phyloP scores from a whole-genome alignment of 1,140 invertebrate species.

The Drosophila suzukii region DNA sequence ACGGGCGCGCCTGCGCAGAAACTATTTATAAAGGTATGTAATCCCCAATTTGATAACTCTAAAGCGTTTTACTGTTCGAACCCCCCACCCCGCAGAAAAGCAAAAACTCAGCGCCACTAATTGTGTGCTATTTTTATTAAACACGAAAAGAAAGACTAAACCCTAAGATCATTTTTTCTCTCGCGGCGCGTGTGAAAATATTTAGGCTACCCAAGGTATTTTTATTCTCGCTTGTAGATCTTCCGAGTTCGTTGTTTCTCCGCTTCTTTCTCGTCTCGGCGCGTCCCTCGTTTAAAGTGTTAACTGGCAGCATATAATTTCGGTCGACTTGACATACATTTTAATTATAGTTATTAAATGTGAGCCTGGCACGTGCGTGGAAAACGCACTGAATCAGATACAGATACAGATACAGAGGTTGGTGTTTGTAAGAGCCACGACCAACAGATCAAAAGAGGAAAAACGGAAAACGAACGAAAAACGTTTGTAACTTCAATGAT shows the following conservation, averaged over 20 bases:
- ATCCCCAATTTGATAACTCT: constrained; percentile 38
- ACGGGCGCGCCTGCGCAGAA: constrained; percentile 72
- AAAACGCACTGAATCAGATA: constrained; percentile 26
- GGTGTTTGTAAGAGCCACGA: constrained; percentile 20
- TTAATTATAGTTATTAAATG: constrained; percentile 77
- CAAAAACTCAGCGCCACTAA: constrained; percentile 62
- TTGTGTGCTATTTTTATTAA: constrained; percentile 75
- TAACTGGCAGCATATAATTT: constrained; percentile 67
- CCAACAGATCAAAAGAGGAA: constrained; percentile 16
- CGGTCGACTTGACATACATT: constrained; percentile 67
- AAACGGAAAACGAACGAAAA: constrained; percentile 61
- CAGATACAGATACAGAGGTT: constrained; percentile 16
- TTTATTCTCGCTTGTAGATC: constrained; percentile 36
- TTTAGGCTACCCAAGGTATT: constrained; percentile 69
- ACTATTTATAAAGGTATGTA: constrained; percentile 68
- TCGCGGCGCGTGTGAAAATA: constrained; percentile 73
- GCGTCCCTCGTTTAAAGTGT: constrained; percentile 55
- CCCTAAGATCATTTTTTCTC: constrained; percentile 56
- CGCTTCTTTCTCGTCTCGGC: constrained; percentile 21
- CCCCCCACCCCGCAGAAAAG: not conserved
- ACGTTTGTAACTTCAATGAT: constrained; percentile 58
- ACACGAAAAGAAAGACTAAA: constrained; percentile 42
- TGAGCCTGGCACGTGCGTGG: constrained; percentile 64
- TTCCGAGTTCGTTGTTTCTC: constrained; percentile 31
- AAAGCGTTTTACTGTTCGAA: constrained; percentile 63